Base-by-base conservation (phyloP, 2,888 invertebrate species). In the Drosophila yooni region DNA sequence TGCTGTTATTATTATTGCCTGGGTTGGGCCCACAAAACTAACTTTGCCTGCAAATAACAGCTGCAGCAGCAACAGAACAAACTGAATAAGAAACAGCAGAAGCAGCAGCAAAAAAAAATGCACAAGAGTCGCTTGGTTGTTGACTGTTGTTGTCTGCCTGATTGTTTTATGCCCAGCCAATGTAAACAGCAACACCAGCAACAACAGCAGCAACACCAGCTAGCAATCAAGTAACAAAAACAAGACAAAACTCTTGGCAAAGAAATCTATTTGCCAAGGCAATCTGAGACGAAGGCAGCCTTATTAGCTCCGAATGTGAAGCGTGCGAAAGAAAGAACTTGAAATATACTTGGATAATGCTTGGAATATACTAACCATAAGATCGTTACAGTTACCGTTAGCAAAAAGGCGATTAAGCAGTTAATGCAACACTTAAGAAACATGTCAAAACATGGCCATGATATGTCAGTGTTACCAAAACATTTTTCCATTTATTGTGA, bases 1-100 rank as follows among this genome's bases (percentile, higher is more conserved):
- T 85, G 76, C 76, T 80, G 65, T 82, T 89, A 83, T 85, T 88
- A 75, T 89, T 89, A 84, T 79, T 79, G 82, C 70, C 56, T 74
- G 82, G 89, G 77, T 53, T 76, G 82, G 82, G 82, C 74, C 50
- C 74, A 73, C 62, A 65, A 71, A 67, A 69, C 70, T 70, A 68
- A 69, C 70, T 70, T 70, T 51, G 85, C 70, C 71, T 64, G 71
- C 73, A 74, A 86, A 70, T 66, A 74, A 78, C 58, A 70, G 64
- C 68, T 70, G 59, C 66, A 73, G 50, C 72, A 69, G 29, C 64
- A 76, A 54, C 40, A 53, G 53, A 81, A 70, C 67, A 54, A 66
- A 65, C 74, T 67, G 56, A 65, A 73, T 64, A 68, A 68, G 70
- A 57, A 67, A 43, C 43, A 46, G 40, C 52, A 81, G 43, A 51